These are phyloP conservation scores for Schizopygopsis malacanthus DNA, from an alignment of 2,797 vertebrate species.

Conservation along the genomic window DNA sequence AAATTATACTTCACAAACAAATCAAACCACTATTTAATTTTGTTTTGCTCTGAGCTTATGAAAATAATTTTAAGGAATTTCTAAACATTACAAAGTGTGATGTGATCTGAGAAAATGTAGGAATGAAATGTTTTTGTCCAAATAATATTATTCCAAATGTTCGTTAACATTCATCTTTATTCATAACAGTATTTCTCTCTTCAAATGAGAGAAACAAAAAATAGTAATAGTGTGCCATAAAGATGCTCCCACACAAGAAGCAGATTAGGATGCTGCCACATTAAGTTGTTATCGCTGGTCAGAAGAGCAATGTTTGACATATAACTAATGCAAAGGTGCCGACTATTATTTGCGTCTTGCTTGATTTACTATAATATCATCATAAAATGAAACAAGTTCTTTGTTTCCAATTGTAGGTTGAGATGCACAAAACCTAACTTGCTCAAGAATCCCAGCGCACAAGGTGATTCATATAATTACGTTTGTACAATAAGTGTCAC, in stretches of 20 bases:
- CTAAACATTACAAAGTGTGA: background rate
- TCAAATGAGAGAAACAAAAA: background rate
- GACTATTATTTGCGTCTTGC: background rate
- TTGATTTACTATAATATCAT: background rate
- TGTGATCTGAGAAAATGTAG: background rate
- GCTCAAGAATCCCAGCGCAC: constrained; percentile 84
- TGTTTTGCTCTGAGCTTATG: background rate
- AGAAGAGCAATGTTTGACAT: background rate
- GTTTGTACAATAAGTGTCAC: background rate
- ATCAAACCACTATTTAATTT: background rate
- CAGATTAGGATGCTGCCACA: background rate
- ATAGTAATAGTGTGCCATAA: background rate
- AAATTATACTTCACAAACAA: background rate
- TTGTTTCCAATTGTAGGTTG: background rate
- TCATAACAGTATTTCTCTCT: background rate
- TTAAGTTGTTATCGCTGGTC: background rate
- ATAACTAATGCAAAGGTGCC: background rate
- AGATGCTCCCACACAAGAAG: background rate
- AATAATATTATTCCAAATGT: background rate
- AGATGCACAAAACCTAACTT: constrained; percentile 73
- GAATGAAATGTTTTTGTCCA: background rate
- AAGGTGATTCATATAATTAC: constrained; percentile 74
- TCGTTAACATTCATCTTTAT: background rate
- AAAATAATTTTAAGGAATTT: background rate
- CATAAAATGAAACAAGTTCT: background rate